Conservation (phyloP, 2,888 invertebrate genomes). For the Ornithoptera priamus region DNA sequence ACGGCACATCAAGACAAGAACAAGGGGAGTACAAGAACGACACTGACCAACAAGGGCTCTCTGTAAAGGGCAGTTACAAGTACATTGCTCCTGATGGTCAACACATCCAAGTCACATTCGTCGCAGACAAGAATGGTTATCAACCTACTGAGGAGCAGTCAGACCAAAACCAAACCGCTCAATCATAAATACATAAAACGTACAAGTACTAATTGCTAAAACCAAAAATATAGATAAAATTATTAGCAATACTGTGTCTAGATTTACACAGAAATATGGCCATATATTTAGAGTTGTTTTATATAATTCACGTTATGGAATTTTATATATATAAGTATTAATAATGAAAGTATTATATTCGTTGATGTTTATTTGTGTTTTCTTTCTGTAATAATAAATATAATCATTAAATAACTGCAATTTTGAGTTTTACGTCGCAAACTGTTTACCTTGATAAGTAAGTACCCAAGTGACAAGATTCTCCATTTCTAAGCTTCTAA, state of each 20-base stretch:
- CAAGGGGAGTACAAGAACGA: slow-evolving; percentile 83
- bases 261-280: slow-evolving; percentile 8
- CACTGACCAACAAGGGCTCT: slow-evolving; percentile 82
- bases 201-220: slow-evolving; percentile 27
- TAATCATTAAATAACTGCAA: neutral
- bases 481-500: neutral
- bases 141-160: slow-evolving; percentile 59
- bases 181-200: slow-evolving; percentile 31
- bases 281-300: slow-evolving; percentile 10
- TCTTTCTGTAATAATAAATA: neutral
- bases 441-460: neutral
- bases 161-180: slow-evolving; percentile 42
- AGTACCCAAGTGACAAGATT: neutral
- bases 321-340: neutral
- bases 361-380: neutral
- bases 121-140: slow-evolving; percentile 83
- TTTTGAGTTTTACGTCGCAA: neutral
- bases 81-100: slow-evolving; percentile 84
- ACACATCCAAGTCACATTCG: slow-evolving; percentile 80
- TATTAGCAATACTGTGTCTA: slow-evolving; percentile 14
- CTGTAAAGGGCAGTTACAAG: slow-evolving; percentile 82
- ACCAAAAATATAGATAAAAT: slow-evolving; percentile 36
- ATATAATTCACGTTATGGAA: neutral
- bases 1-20: slow-evolving; percentile 83
- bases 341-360: neutral